phyloP scores from a whole-genome alignment of 92 coral and sea anemone species.

The Actinernus sp. region DNA sequence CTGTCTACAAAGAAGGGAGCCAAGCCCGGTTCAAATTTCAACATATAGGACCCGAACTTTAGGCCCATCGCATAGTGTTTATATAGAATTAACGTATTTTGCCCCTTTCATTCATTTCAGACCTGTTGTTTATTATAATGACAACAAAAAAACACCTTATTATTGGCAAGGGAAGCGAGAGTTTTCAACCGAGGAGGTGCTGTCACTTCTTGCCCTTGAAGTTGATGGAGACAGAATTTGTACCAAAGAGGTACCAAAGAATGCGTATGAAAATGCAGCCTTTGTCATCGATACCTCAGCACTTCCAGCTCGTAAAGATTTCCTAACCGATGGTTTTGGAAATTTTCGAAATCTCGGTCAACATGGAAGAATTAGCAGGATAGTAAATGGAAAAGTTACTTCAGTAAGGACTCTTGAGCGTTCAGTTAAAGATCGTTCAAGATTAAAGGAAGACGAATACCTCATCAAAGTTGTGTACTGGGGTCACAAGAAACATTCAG shows the following conservation, averaged over 20 bases:
- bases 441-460: conserved; percentile 10
- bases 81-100: too few relatives aligned
- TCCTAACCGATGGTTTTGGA: conserved; percentile 22
- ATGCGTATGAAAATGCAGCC: conserved; percentile 26
- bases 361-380: conserved; percentile 14
- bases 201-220: background rate
- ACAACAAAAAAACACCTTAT: background rate
- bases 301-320: conserved; percentile 15
- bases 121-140: background rate
- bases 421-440: conserved; percentile 16
- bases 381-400: conserved; percentile 2
- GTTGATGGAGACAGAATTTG: conserved; percentile 40
- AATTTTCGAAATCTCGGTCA: conserved; percentile 45
- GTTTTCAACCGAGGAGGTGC: background rate
- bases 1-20: too few relatives aligned
- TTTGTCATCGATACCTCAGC: conserved; percentile 32
- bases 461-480: conserved; percentile 21
- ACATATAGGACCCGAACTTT: too few relatives aligned
- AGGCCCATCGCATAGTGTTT: too few relatives aligned
- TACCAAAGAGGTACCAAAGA: conserved; percentile 17
- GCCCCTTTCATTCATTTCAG: too few relatives aligned
- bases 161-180: background rate
- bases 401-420: background rate
- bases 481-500: conserved; percentile 44
- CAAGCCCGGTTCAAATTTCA: too few relatives aligned